These are phyloP conservation scores for Orchesellides sinensis DNA, from an alignment of 2,888 invertebrate species.

Conservation along the genomic window DNA sequence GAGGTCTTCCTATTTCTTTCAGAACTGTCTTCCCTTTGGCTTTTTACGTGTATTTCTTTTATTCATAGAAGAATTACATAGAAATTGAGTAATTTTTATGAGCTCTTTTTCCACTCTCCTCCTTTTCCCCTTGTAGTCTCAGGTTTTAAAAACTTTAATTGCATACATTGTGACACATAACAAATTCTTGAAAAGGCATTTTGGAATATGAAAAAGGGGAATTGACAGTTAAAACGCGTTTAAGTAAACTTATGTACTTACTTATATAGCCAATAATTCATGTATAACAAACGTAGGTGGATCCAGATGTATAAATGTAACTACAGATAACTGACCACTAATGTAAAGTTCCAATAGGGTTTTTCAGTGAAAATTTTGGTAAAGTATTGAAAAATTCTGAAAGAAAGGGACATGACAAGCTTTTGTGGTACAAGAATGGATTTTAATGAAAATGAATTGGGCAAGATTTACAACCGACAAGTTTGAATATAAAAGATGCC, in stretches of 20 bases:
- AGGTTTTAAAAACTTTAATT: neutral
- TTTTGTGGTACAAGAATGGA: slow-evolving; percentile 20
- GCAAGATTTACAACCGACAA: slow-evolving; percentile 33
- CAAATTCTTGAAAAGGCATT: neutral
- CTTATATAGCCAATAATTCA: no score
- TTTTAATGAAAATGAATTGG: slow-evolving; percentile 5
- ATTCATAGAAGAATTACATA: slow-evolving; percentile 10
- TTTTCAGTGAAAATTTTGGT: no score
- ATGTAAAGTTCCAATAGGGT: no score
- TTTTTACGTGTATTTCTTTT: slow-evolving; percentile 4
- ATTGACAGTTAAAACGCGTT: no score
- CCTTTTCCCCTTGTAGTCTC: neutral
- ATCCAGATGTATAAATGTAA: no score
- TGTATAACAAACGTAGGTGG: no score
- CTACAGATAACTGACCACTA: no score
- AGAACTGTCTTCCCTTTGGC: neutral
- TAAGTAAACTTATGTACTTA: no score
- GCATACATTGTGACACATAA: neutral
- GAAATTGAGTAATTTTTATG: slow-evolving; percentile 41
- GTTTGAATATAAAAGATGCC: neutral
- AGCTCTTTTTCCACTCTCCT: neutral
- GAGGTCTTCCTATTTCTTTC: slow-evolving; percentile 31
- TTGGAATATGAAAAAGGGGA: no score
- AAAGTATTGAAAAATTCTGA: no score
- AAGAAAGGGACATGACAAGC: slow-evolving; percentile 11